Evolutionary conservation across 1,140 invertebrate species (phyloP).

Genomic region (Eumaeus atala): DNA sequence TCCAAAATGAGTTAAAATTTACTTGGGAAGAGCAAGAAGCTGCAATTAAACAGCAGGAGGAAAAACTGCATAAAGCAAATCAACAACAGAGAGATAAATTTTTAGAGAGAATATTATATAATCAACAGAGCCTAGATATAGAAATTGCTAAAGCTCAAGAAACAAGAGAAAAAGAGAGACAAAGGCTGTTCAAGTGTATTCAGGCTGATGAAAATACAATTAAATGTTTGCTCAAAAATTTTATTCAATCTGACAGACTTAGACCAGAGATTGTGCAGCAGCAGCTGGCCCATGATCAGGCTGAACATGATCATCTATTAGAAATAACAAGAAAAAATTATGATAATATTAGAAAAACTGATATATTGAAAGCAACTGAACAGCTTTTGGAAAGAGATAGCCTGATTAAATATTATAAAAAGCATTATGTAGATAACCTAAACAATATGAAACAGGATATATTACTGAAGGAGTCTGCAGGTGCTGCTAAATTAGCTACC

Average conservation of each 20-base stretch:
- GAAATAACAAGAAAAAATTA: conserved; percentile 73
- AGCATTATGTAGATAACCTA: conserved; percentile 76
- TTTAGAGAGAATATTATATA: conserved; percentile 76
- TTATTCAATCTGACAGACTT: conserved; percentile 75
- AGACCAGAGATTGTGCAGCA: conserved; percentile 76
- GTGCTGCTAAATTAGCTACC: conserved; percentile 75
- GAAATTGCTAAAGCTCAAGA: conserved; percentile 80
- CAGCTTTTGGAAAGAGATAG: conserved; percentile 78
- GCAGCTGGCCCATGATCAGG: conserved; percentile 78
- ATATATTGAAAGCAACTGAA: conserved; percentile 80
- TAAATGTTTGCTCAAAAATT: conserved; percentile 78
- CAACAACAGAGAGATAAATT: conserved; percentile 74
- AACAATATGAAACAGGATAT: conserved; percentile 76
- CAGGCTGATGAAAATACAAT: conserved; percentile 78
- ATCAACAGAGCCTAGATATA: conserved; percentile 78
- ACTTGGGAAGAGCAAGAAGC: conserved; percentile 70
- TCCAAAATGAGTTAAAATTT: conserved; percentile 35
- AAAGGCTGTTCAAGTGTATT: conserved; percentile 75
- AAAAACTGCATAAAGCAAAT: conserved; percentile 61
- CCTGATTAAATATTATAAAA: conserved; percentile 73
- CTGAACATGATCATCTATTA: conserved; percentile 77
- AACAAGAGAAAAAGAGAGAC: conserved; percentile 77
- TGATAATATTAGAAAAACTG: conserved; percentile 69
- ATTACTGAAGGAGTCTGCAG: conserved; percentile 71
- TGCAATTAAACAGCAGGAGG: conserved; percentile 57